These are phyloP conservation scores for Dioctria rufipes DNA, from an alignment of 2,888 invertebrate genomes.

Conservation along the genomic window DNA sequence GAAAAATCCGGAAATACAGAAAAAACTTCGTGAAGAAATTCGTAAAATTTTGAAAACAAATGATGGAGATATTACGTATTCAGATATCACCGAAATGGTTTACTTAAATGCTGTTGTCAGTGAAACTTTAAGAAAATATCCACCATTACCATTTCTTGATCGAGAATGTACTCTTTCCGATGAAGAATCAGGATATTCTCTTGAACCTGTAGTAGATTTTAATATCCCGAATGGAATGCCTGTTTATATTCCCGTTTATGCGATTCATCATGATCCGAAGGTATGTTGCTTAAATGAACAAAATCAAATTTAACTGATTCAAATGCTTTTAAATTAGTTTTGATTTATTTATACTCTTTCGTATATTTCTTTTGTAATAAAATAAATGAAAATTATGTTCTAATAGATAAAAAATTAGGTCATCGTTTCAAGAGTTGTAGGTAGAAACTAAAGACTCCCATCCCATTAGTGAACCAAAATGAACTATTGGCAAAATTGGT, in stretches of 20 bases:
- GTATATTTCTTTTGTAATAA: too few species aligned
- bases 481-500: too few species aligned
- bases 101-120: conserved; percentile 71
- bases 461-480: too few species aligned
- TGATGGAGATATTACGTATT: conserved; percentile 68
- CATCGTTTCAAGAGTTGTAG: too few species aligned
- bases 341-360: too few species aligned
- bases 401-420: too few species aligned
- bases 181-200: conserved; percentile 62
- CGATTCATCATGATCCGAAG: conserved; percentile 68
- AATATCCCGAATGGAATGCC: conserved; percentile 68
- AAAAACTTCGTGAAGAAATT: conserved; percentile 70
- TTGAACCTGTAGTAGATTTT: conserved; percentile 65
- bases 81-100: conserved; percentile 69
- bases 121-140: conserved; percentile 69
- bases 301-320: not conserved
- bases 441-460: too few species aligned
- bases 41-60: conserved; percentile 65
- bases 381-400: too few species aligned
- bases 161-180: conserved; percentile 65
- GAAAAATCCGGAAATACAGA: conserved; percentile 69
- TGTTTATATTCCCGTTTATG: conserved; percentile 66
- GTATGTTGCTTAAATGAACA: conserved; percentile 58
- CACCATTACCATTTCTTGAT: conserved; percentile 69
- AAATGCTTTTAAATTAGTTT: not conserved